Conservation (phyloP, 2,113 vertebrate species). For the Phoenicopterus ruber region DNA sequence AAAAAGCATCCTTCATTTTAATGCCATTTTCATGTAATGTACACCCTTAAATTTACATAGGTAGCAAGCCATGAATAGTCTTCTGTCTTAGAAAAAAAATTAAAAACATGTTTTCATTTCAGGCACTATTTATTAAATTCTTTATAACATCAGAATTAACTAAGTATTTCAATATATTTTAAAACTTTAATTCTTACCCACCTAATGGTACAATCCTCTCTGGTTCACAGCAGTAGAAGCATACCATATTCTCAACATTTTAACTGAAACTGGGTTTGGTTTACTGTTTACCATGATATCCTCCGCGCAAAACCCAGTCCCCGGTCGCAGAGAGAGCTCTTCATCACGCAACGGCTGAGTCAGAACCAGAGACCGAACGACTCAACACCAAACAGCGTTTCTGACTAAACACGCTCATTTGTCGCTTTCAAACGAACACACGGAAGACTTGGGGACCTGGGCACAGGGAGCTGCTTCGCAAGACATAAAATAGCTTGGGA, state of each 20-base stretch:
- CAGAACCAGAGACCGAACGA: background rate
- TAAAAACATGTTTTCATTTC: background rate
- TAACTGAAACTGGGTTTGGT: constrained; percentile 6
- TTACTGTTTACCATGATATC: constrained; percentile 31
- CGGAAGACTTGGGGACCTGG: background rate
- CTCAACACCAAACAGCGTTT: background rate
- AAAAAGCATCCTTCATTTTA: background rate
- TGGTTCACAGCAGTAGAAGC: constrained; percentile 83
- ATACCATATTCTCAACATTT: constrained; percentile 86
- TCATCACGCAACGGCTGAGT: background rate
- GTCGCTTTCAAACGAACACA: background rate
- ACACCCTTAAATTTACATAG: background rate
- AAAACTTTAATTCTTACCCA: constrained; percentile 67
- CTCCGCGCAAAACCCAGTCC: background rate
- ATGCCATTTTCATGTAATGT: background rate
- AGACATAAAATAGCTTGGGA: constrained; percentile 45
- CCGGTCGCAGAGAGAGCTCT: background rate
- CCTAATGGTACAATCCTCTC: constrained; percentile 83
- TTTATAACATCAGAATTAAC: accelerated
- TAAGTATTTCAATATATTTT: background rate
- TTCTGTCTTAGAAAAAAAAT: background rate
- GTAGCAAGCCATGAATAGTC: background rate
- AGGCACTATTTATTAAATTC: background rate
- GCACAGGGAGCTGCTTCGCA: constrained; percentile 49
- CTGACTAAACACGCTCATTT: background rate